Base-by-base conservation (phyloP, 2,888 invertebrate species). In the Boloria selene region DNA sequence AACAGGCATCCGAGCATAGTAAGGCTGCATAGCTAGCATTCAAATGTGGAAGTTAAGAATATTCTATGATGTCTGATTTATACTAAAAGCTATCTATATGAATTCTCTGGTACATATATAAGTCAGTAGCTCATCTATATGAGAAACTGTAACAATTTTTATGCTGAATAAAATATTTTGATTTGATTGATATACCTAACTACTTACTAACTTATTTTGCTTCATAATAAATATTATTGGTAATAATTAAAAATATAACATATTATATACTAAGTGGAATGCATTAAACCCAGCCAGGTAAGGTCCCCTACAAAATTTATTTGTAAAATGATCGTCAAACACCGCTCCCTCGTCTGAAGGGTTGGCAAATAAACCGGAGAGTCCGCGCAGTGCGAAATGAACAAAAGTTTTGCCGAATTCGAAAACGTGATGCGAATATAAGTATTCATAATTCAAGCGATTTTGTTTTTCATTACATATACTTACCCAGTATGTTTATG, bases 301-400 rank as follows among this genome's bases (percentile, higher is more conserved):
- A 69, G 78, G 72, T 69, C 70, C 75, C 71, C 70, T 65, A 63
- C 64, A 65, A 73, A 82, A 85, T 85, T 84, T 88, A 88, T 87
- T 88, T 86, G 87, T 85, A 87, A 88, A 88, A 87, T 85, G 83
- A 88, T 88, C 88, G 80, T 80, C 87, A 88, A 87, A 86, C 82
- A 87, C 77, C 64, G 70, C 75, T 74, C 82, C 80, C 83, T 77
- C 53, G 65, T 72, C 70, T 61, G 51, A 69, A 71, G 80, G 81
- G 78, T 69, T 61, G 50, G 75, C 73, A 74, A 77, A 79, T 77
- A 76, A 76, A 73, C 71, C 65, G 75, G 74, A 73, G 73, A 59
- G 71, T 70, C 66, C 66, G 68, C 73, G 69, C 58, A 53, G 53
- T 50, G 73, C 71, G 74, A 79, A 78, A 75, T 75, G 77, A 77